Evolutionary conservation across 2,113 vertebrate species (phyloP).

Genomic region (Parotia lawesii): DNA sequence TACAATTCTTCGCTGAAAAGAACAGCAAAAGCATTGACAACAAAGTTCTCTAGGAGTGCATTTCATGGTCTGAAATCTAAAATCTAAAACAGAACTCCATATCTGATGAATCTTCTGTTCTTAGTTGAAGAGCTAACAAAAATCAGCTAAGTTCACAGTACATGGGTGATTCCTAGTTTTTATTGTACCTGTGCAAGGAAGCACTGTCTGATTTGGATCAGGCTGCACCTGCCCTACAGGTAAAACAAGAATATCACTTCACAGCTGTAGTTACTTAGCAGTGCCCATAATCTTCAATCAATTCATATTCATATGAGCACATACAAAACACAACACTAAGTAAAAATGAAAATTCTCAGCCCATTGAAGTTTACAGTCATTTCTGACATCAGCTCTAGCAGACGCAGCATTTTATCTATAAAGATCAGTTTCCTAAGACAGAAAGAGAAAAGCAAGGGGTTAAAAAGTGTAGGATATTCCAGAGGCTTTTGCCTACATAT

Average conservation of each 20-base stretch:
- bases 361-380: not conserved
- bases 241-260: not conserved
- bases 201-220: not conserved
- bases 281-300: not conserved
- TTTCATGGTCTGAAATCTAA: not conserved
- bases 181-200: not conserved
- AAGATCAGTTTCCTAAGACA: not conserved
- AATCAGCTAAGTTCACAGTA: not conserved
- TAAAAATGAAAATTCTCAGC: not conserved
- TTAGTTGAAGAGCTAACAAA: not conserved
- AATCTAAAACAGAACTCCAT: not conserved
- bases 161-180: not conserved
- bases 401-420: not conserved
- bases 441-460: accelerated
- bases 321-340: not conserved
- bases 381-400: not conserved
- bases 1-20: not conserved
- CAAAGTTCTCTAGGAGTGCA: not conserved
- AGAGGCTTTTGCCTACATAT: not conserved
- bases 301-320: not conserved
- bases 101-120: not conserved
- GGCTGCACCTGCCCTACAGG: not conserved
- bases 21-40: not conserved
- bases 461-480: not conserved
- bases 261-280: not conserved